phyloP scores from a whole-genome alignment of 2,797 vertebrate genomes.

The Sus cebifrons region DNA sequence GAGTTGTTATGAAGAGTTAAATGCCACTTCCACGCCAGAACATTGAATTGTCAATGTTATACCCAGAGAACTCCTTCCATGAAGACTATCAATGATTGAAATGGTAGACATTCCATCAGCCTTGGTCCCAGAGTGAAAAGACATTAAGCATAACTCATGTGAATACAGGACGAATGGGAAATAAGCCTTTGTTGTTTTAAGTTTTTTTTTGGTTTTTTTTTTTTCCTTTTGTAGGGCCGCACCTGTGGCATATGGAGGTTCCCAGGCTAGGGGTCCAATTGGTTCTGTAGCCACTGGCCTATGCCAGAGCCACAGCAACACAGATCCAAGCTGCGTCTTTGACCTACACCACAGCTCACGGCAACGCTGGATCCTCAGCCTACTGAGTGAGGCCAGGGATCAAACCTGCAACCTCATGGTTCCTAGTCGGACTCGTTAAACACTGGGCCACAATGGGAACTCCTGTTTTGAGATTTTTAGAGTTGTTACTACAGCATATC shows the following conservation, averaged over 20 bases:
- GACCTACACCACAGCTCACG: too few relatives aligned
- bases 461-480: background rate
- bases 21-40: background rate
- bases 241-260: too few relatives aligned
- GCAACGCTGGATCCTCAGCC: too few relatives aligned
- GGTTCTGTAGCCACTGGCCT: too few relatives aligned
- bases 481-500: background rate
- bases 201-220: background rate
- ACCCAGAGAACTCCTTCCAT: background rate
- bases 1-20: background rate
- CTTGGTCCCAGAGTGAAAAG: background rate
- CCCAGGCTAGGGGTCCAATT: too few relatives aligned
- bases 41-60: background rate
- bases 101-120: background rate
- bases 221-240: too few relatives aligned
- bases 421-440: too few relatives aligned
- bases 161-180: background rate
- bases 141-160: background rate
- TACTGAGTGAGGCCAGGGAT: too few relatives aligned
- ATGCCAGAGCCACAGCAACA: too few relatives aligned
- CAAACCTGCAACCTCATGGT: too few relatives aligned
- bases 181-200: background rate
- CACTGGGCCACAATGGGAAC: too few relatives aligned
- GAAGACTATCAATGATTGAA: background rate
- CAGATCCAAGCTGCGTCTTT: too few relatives aligned